Evolutionary conservation across 2,797 vertebrate genomes (phyloP).

Genomic region (Pogonophryne albipinna): DNA sequence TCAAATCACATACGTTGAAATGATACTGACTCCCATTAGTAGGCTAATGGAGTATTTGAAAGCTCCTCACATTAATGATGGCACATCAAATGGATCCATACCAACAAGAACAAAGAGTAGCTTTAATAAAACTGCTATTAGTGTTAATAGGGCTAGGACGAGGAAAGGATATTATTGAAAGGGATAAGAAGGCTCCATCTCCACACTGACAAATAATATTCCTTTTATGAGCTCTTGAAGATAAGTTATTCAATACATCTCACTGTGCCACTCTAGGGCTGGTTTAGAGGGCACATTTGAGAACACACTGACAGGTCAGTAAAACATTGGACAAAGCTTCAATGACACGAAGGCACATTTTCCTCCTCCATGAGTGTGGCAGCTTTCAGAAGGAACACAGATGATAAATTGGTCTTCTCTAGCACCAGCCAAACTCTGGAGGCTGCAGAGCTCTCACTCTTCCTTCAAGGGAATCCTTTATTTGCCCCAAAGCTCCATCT

Average conservation of each 20-base stretch:
- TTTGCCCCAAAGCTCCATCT: conserved; percentile 74
- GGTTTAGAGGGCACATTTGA: conserved; percentile 55
- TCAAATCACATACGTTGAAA: neutral
- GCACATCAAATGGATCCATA: conserved; percentile 21
- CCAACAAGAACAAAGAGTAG: conserved; percentile 1
- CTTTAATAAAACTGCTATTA: conserved; percentile 19
- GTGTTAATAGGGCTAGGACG: conserved; percentile 7
- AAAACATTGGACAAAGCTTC: conserved; percentile 50
- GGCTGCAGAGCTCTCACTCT: conserved; percentile 61
- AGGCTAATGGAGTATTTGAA: conserved; percentile 18
- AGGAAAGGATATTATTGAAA: neutral
- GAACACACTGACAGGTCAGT: conserved; percentile 50
- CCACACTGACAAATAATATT: conserved; percentile 30
- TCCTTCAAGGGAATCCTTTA: conserved; percentile 75
- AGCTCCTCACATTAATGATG: conserved; percentile 15
- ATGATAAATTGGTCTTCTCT: conserved; percentile 59
- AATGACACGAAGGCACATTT: conserved; percentile 50
- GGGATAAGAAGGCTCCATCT: neutral
- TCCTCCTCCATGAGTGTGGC: conserved; percentile 49
- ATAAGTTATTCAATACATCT: conserved; percentile 33
- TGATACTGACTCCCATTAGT: neutral
- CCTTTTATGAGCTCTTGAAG: conserved; percentile 34
- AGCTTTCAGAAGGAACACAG: conserved; percentile 53
- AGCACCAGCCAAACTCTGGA: conserved; percentile 59
- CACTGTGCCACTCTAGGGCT: conserved; percentile 23